Evolutionary conservation across 2,888 invertebrate genomes (phyloP).

Genomic region (Sympetrum striolatum): DNA sequence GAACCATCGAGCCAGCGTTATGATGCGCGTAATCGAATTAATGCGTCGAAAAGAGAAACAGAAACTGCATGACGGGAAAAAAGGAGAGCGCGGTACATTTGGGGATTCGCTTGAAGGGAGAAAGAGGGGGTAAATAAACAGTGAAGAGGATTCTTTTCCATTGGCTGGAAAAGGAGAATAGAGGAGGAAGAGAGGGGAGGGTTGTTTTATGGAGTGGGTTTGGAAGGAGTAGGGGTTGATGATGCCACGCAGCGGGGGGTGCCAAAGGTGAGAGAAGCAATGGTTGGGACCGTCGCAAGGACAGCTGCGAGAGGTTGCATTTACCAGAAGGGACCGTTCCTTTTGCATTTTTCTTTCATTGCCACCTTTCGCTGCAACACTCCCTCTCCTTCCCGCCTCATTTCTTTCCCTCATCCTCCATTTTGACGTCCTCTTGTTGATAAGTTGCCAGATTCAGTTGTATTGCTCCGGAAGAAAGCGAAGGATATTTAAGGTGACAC

Average conservation of each 20-base stretch:
- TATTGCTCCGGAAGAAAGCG: too few species aligned
- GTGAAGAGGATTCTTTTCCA: background rate
- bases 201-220: background rate
- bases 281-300: background rate
- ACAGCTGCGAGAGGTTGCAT: background rate
- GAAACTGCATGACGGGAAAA: background rate
- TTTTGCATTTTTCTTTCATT: too few species aligned
- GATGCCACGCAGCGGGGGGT: background rate
- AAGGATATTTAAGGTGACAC: too few species aligned
- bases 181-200: background rate
- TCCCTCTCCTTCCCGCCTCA: background rate
- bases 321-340: background rate
- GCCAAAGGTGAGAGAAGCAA: background rate
- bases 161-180: background rate
- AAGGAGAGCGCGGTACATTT: background rate
- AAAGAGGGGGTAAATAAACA: background rate
- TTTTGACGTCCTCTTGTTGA: too few species aligned
- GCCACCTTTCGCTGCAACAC: too few species aligned
- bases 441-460: too few species aligned
- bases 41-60: background rate
- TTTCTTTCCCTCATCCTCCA: too few species aligned
- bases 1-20: too few species aligned
- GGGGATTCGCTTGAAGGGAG: background rate
- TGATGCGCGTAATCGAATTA: too few species aligned
- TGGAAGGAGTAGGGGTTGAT: constrained; percentile 1